Percentiles rank a stretch among this genome's conserved stretches.
Evolutionary conservation across 2,113 vertebrate genomes (phyloP).

Genomic region (zebrafish (Danio rerio)): GRCz12tu NC_133192.1:13044501-13045000

Average conservation of each 20-base stretch:
- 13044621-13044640: not conserved
- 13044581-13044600: too few species aligned
- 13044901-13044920: slow-evolving; percentile 2
- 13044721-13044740: slow-evolving; percentile 47
- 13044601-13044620: too few species aligned
- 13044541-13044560: too few species aligned
- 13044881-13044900: slow-evolving; percentile 1
- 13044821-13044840: slow-evolving; percentile 6
- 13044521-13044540: too few species aligned
- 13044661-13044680: not conserved
- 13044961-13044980: not conserved
- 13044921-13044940: not conserved
- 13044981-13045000: slow-evolving; percentile 9
- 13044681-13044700: slow-evolving; percentile 19
- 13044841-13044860: slow-evolving; percentile 31
- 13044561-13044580: too few species aligned
- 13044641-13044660: not conserved
- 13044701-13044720: slow-evolving; percentile 23
- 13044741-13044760: slow-evolving; percentile 4
- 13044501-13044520: too few species aligned
- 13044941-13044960: slow-evolving; percentile 6
- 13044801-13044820: slow-evolving; percentile 31
- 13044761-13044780: not conserved
- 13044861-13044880: slow-evolving; percentile 4
- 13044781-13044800: not conserved